Base-by-base conservation (phyloP, 2,797 vertebrate species). In the Crypturellus tataupa region DNA sequence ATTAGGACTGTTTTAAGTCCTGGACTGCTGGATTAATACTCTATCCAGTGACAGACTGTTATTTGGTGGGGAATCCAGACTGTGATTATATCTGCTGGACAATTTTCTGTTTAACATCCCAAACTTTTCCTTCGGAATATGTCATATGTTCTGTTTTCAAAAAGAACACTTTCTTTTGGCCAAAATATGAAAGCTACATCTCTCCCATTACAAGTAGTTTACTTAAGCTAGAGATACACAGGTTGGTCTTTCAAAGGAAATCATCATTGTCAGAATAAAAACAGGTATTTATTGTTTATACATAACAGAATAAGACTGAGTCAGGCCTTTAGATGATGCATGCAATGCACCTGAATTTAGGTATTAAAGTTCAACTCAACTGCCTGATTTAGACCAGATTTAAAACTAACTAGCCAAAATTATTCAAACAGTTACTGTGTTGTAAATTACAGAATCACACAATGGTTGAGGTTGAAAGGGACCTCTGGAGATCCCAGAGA, bases 181-280 rank as follows among this genome's bases (percentile, higher is more conserved):
- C 25, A 47, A 70, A 82, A 75, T 47, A 7, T 62, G 53, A 82
- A 35, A 65, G n/a, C 2, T 27, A 12, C 68, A 1, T 69, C 46
- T 70, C n/a, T 88, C 15, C 46, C 10, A 42, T 67, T 68, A 47
- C 6, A 56, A 75, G 21, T 46, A 70, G 59, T 47, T 85, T 19
- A 39, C 62, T n/a, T 33, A 75, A 91, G 79, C 33, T 68, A 70
- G 71, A 93, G 90, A 95, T 78, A 96, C 64, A 80, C 65, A 67
- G 53, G 85, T 58, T 56, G 51, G 25, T 94, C 63, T 53, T 94
- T 60, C 58, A 53, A 70, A 85, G 62, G 55, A 46, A 65, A 25
- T 17, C 2, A 31, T 58, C 73, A 19, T 2, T 17, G 59, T 49
- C 44, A 78, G 73, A 78, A 80, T 56, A 67, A 85, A 83, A 9